These are phyloP conservation scores for Apamea crenata DNA, from an alignment of 2,888 invertebrate species.

Conservation along the genomic window DNA sequence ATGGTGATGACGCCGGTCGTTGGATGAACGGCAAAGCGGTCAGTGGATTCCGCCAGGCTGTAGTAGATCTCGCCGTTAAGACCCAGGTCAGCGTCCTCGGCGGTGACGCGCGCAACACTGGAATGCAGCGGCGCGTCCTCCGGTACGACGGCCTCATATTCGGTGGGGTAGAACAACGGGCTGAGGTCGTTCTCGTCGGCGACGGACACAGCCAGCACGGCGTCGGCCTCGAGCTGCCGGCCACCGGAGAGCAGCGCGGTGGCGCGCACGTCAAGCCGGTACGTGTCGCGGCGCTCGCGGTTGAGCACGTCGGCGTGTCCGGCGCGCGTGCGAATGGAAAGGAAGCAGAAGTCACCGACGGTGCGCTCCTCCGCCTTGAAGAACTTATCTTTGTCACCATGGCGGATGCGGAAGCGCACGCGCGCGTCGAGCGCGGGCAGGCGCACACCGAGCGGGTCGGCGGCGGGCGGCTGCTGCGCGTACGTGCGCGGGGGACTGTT, in stretches of 20 bases:
- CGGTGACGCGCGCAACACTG: slow-evolving; percentile 94
- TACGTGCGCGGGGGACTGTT: slow-evolving; percentile 98
- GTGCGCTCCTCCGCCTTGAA: slow-evolving; percentile 97
- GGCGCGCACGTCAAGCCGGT: slow-evolving; percentile 94
- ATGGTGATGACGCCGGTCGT: slow-evolving; percentile 96
- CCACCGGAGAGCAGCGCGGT: slow-evolving; percentile 90
- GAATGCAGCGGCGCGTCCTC: slow-evolving; percentile 97
- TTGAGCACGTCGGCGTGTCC: slow-evolving; percentile 97
- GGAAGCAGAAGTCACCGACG: slow-evolving; percentile 98
- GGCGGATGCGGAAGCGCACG: slow-evolving; percentile 96
- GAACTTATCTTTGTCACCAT: slow-evolving; percentile 96
- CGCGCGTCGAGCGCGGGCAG: slow-evolving; percentile 81
- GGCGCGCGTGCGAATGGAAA: slow-evolving; percentile 96
- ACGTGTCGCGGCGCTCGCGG: slow-evolving; percentile 96
- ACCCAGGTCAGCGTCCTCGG: slow-evolving; percentile 99
- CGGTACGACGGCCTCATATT: slow-evolving; percentile 96
- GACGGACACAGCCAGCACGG: slow-evolving; percentile 93
- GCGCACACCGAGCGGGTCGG: slow-evolving; percentile 95
- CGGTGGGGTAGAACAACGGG: slow-evolving; percentile 97
- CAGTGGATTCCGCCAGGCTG: slow-evolving; percentile 95
- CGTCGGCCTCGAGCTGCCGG: slow-evolving; percentile 92
- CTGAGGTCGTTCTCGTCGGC: slow-evolving; percentile 97
- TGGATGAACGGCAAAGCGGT: slow-evolving; percentile 97
- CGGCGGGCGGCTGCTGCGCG: slow-evolving; percentile 92
- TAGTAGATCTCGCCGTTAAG: slow-evolving; percentile 99